Evolutionary conservation across 2,888 invertebrate species (phyloP).

Genomic region (Brachylomia viminalis): DNA sequence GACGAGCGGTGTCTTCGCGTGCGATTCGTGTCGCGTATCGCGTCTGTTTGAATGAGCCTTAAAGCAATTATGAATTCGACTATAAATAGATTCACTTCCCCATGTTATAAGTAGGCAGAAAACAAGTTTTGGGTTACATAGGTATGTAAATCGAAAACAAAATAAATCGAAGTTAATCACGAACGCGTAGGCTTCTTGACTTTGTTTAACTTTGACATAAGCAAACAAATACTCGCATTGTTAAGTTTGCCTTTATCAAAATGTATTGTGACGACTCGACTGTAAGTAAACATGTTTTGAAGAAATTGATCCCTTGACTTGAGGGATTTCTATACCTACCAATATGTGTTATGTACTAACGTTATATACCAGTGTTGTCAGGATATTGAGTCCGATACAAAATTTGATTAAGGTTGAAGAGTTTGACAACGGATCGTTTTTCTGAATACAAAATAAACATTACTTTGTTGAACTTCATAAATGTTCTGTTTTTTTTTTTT

Average conservation of each 20-base stretch:
- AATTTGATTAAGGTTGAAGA: constrained; percentile 38
- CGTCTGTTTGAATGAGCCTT: no score
- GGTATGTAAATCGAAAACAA: constrained; percentile 28
- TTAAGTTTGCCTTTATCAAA: constrained; percentile 59
- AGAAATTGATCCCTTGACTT: constrained; percentile 60
- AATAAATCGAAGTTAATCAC: constrained; percentile 41
- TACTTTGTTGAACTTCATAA: neutral
- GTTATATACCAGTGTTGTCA: constrained; percentile 27
- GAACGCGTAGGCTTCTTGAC: constrained; percentile 49
- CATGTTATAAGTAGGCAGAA: neutral
- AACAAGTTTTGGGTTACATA: constrained; percentile 23
- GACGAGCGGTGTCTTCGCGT: no score
- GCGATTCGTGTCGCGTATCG: no score
- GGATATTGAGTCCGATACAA: constrained; percentile 18
- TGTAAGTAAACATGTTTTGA: constrained; percentile 54
- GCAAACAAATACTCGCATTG: constrained; percentile 58
- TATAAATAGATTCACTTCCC: neutral
- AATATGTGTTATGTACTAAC: constrained; percentile 33
- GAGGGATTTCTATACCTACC: constrained; percentile 51
- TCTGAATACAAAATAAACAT: constrained; percentile 14
- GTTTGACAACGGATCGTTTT: constrained; percentile 18
- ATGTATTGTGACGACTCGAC: constrained; percentile 53
- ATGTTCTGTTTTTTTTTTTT: neutral
- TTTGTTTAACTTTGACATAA: constrained; percentile 58
- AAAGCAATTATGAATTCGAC: no score